Evolutionary conservation across 30 jellyfish, hydroid and myxozoan species (phyloP).

Genomic region (Cassiopea xamachana): DNA sequence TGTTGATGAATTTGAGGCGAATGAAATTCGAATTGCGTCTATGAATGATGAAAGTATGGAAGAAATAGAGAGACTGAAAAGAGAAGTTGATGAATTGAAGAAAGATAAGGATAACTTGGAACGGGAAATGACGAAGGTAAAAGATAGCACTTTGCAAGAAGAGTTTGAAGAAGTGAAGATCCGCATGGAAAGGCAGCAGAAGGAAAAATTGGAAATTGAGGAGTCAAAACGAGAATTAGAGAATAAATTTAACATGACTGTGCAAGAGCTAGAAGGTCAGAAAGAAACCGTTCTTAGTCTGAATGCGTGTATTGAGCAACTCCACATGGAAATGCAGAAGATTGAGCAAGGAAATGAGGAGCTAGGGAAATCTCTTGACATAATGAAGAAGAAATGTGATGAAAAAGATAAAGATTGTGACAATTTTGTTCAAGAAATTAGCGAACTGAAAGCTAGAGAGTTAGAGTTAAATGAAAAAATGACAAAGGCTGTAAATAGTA

Average conservation of each 20-base stretch:
- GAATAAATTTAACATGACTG: not conserved
- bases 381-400: slow-evolving; percentile 32
- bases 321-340: slow-evolving; percentile 2
- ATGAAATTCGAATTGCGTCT: slow-evolving; percentile 43
- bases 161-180: slow-evolving; percentile 7
- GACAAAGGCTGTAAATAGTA: not conserved
- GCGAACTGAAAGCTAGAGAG: not conserved
- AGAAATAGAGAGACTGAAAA: slow-evolving; percentile 36
- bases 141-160: not conserved
- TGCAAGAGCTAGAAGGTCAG: slow-evolving; percentile 5
- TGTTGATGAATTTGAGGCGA: slow-evolving; percentile 69
- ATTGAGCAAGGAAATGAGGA: slow-evolving; percentile 36
- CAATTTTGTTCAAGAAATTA: not conserved
- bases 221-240: not conserved
- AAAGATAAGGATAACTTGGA: not conserved
- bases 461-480: not conserved
- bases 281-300: slow-evolving; percentile 15
- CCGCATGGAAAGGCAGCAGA: slow-evolving; percentile 2
- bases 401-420: slow-evolving; percentile 16
- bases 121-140: not conserved
- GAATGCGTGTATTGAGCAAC: not conserved
- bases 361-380: slow-evolving; percentile 10
- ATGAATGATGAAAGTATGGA: slow-evolving; percentile 41
- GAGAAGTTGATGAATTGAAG: slow-evolving; percentile 38
- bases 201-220: not conserved